Evolutionary conservation across 2,888 invertebrate species (phyloP).

Genomic region (Ectropis crepuscularia): DNA sequence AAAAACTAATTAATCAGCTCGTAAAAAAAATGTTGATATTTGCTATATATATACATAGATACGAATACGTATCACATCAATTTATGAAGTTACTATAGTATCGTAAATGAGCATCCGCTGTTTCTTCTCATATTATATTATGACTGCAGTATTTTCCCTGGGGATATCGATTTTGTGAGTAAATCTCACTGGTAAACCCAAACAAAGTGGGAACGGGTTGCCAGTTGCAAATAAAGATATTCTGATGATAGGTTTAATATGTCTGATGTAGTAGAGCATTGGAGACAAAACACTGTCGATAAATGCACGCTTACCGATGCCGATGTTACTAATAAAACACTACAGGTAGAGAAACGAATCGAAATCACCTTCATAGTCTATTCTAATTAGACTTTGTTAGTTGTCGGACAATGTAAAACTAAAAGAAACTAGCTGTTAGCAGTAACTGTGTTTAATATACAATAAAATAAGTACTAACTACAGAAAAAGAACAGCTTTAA

Average conservation of each 20-base stretch:
- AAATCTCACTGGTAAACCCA: too few relatives aligned
- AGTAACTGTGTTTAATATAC: too few relatives aligned
- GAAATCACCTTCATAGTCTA: constrained; percentile 9
- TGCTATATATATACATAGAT: too few relatives aligned
- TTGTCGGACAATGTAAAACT: not conserved
- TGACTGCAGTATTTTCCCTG: too few relatives aligned
- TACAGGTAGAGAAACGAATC: constrained; percentile 41
- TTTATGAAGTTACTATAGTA: too few relatives aligned
- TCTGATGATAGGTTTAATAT: constrained; percentile 7
- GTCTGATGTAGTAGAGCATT: constrained; percentile 26
- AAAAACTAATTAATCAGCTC: too few relatives aligned
- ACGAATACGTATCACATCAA: too few relatives aligned
- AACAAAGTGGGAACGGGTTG: not conserved
- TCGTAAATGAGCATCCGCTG: too few relatives aligned
- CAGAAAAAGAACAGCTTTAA: not conserved
- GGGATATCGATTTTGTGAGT: too few relatives aligned
- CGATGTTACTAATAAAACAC: constrained; percentile 27
- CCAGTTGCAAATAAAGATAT: not conserved
- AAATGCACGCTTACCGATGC: constrained; percentile 38
- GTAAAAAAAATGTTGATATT: too few relatives aligned
- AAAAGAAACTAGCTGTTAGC: not conserved
- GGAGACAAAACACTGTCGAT: constrained; percentile 33
- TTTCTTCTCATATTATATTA: too few relatives aligned
- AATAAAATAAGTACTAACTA: not conserved
- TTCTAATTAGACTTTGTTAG: not conserved